These are phyloP conservation scores for Parnassius mnemosyne DNA, from an alignment of 2,888 invertebrate species.

Conservation along the genomic window DNA sequence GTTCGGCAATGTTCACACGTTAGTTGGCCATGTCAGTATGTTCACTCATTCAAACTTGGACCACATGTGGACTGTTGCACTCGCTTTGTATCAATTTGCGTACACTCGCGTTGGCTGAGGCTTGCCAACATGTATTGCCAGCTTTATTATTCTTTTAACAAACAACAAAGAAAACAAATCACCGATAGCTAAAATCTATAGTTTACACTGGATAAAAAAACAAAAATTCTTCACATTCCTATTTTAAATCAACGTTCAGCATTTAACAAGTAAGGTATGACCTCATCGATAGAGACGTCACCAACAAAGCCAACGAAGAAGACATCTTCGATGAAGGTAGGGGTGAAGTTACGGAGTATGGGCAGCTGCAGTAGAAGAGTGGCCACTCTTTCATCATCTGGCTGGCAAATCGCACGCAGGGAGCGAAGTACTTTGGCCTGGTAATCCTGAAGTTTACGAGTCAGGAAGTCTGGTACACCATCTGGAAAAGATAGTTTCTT, in stretches of 20 bases:
- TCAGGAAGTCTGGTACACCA: conserved; percentile 70
- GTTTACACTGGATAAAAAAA: too few relatives aligned
- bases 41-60: too few relatives aligned
- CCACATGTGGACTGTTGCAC: too few relatives aligned
- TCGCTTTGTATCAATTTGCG: too few relatives aligned
- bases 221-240: too few relatives aligned
- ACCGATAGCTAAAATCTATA: too few relatives aligned
- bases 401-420: conserved; percentile 49
- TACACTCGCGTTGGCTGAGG: too few relatives aligned
- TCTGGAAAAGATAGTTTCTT: conserved; percentile 46
- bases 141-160: too few relatives aligned
- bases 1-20: too few relatives aligned
- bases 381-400: conserved; percentile 73
- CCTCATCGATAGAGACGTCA: conserved; percentile 96
- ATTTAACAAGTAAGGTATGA: conserved; percentile 94
- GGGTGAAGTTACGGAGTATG: conserved; percentile 85
- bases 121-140: too few relatives aligned
- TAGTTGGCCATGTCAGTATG: too few relatives aligned
- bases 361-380: conserved; percentile 86
- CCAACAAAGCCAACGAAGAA: conserved; percentile 96
- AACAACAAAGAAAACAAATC: too few relatives aligned
- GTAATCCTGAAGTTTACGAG: conserved; percentile 73
- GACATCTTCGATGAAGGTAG: conserved; percentile 91
- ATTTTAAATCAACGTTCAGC: conserved; percentile 45
- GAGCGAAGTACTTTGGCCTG: conserved; percentile 75